Base-by-base conservation (phyloP, 2,888 invertebrate species). In the Lycia hirtaria region DNA sequence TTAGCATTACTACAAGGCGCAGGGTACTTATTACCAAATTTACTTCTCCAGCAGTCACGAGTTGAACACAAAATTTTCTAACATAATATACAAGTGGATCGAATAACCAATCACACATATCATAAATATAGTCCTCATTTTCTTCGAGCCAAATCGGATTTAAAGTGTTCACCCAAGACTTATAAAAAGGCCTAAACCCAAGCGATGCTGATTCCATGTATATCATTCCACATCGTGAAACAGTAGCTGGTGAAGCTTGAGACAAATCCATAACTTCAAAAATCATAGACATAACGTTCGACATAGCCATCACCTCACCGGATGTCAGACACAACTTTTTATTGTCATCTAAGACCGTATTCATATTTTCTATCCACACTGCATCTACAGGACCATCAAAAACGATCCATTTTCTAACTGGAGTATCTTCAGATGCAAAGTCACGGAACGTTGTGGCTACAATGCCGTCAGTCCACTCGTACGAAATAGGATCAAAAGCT, bases 321-420 rank as follows among this genome's bases (percentile, higher is more conserved):
- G 96, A 97, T 81, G 96, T 96, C 30, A 97, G 87, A 77, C 97
- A 97, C 15, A 97, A 92, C 78, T 97, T 97, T 85, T 96, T 97
- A 80, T 97, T 97, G 71, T 97, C 97, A 81, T 97, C 97, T 65
- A 97, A 87, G 3, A 96, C 97, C 0, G 97, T 97, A 78, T 97
- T 97, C 94, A 97, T 95, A 81, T 97, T 97, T 90, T 97, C 97
- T 68, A 97, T 96, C 97, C 97, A 97, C 3, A 96, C 95, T 2
- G 97, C 96, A 83, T 97, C 97, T 2, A 97, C 96, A 0, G 97
- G 97, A 0, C 97, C 97, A 81, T 97, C 97, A 81, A 98, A 98
- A 49, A 98, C 95, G 37, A 98, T 94, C 98, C 98, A 98, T 86
- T 98, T 98, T 60, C 95, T 93, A 68, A 96, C 95, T 0, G 94